These are phyloP conservation scores for Pogonomyrmex californicus DNA, from an alignment of 1,140 invertebrate genomes.

Conservation along the genomic window DNA sequence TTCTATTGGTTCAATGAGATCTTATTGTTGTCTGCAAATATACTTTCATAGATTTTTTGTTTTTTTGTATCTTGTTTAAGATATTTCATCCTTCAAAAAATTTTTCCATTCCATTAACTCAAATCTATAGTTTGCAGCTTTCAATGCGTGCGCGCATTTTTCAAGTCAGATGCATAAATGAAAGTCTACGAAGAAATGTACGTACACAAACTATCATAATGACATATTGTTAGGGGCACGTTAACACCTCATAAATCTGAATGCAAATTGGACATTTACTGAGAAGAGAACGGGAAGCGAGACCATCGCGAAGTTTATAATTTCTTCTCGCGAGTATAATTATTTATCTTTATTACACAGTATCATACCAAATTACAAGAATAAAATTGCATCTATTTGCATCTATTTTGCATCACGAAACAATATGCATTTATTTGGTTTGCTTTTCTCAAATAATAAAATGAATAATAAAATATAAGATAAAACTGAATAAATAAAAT, in stretches of 20 bases:
- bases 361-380: neutral
- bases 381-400: conserved; percentile 20
- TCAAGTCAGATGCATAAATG: neutral
- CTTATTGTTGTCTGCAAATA: neutral
- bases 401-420: neutral
- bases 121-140: neutral
- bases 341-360: neutral
- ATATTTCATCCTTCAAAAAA: neutral
- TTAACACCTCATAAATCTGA: conserved; percentile 62
- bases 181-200: neutral
- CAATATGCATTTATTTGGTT: neutral
- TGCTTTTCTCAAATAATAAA: neutral
- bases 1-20: neutral
- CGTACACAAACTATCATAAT: conserved; percentile 26
- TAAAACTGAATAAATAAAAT: neutral
- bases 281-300: conserved; percentile 20
- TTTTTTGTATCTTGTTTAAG: neutral
- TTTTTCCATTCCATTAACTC: neutral
- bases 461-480: neutral
- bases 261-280: neutral
- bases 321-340: neutral
- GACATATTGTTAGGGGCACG: conserved; percentile 53
- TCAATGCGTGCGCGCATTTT: neutral
- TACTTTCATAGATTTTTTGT: neutral
- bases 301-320: neutral